These are phyloP conservation scores for Drosophila neotestacea DNA, from an alignment of 2,888 invertebrate species.

Conservation along the genomic window DNA sequence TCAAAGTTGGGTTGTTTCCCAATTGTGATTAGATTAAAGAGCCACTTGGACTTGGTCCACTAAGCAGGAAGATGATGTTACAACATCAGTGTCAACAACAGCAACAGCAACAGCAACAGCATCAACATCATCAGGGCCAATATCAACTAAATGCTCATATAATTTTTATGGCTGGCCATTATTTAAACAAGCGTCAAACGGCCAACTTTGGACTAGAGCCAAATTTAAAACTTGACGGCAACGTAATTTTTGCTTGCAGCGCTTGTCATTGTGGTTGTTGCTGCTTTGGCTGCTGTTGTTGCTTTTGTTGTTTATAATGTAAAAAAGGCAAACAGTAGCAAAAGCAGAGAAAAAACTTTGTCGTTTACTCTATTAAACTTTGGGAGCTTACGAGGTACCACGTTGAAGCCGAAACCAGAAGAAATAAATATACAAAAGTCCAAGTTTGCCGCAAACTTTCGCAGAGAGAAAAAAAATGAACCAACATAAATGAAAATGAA, in stretches of 20 bases:
- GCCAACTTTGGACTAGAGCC: constrained; percentile 63
- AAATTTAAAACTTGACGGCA: constrained; percentile 75
- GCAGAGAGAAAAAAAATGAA: constrained; percentile 46
- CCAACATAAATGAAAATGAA: constrained; percentile 43
- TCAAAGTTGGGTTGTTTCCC: not conserved
- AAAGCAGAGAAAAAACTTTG: constrained; percentile 72
- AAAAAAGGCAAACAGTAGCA: constrained; percentile 58
- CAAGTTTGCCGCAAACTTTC: constrained; percentile 73
- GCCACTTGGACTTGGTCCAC: constrained; percentile 19
- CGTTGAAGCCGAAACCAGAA: constrained; percentile 73
- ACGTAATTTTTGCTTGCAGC: constrained; percentile 68
- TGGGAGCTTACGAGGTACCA: constrained; percentile 82
- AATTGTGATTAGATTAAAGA: constrained; percentile 24
- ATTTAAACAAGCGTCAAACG: constrained; percentile 75
- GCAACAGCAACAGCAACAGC: constrained; percentile 9
- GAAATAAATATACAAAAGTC: constrained; percentile 77
- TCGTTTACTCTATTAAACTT: constrained; percentile 84
- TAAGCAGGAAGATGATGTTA: constrained; percentile 17
- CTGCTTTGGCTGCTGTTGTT: constrained; percentile 46
- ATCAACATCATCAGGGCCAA: constrained; percentile 25
- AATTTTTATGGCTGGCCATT: constrained; percentile 75
- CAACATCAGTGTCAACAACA: constrained; percentile 13
- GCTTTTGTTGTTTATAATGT: constrained; percentile 59
- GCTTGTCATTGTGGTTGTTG: constrained; percentile 55
- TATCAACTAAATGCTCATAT: constrained; percentile 77